Conservation (phyloP, 1,140 invertebrate species). For the Zaprionus lachaisei region DNA sequence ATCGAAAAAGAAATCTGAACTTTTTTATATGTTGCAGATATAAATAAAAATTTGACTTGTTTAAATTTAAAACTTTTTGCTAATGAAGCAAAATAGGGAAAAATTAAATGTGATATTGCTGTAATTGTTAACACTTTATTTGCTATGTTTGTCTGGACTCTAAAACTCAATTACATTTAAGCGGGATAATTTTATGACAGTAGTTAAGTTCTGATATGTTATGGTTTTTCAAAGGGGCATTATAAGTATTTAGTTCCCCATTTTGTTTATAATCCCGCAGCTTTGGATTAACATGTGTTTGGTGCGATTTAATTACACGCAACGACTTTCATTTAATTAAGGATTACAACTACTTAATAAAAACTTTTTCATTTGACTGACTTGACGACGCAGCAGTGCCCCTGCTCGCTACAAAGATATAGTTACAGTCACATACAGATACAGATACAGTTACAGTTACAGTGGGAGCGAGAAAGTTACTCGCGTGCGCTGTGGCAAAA, state of each 20-base stretch:
- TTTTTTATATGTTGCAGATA: neutral
- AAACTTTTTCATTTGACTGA: conserved; percentile 67
- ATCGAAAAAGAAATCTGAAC: too few relatives aligned
- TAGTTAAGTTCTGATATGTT: neutral
- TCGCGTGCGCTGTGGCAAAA: conserved; percentile 62
- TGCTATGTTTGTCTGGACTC: neutral
- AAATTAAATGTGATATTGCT: neutral
- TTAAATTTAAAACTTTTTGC: neutral
- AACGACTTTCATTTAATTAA: conserved; percentile 71
- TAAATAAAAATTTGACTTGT: neutral
- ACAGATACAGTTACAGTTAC: conserved; percentile 17
- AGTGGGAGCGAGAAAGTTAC: conserved; percentile 16
- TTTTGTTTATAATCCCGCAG: conserved; percentile 18
- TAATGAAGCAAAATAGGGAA: neutral
- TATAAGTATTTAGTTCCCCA: neutral
- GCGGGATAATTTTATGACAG: neutral
- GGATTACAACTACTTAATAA: conserved; percentile 74
- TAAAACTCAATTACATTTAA: neutral
- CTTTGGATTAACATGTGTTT: conserved; percentile 19
- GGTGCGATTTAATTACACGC: conserved; percentile 63
- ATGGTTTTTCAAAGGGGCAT: neutral
- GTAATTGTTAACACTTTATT: neutral
- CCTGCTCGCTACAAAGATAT: neutral
- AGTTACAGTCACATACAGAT: conserved; percentile 9
- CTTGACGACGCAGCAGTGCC: conserved; percentile 32